These are phyloP conservation scores for Lates japonicus DNA, from an alignment of 2,797 vertebrate genomes.

Conservation along the genomic window DNA sequence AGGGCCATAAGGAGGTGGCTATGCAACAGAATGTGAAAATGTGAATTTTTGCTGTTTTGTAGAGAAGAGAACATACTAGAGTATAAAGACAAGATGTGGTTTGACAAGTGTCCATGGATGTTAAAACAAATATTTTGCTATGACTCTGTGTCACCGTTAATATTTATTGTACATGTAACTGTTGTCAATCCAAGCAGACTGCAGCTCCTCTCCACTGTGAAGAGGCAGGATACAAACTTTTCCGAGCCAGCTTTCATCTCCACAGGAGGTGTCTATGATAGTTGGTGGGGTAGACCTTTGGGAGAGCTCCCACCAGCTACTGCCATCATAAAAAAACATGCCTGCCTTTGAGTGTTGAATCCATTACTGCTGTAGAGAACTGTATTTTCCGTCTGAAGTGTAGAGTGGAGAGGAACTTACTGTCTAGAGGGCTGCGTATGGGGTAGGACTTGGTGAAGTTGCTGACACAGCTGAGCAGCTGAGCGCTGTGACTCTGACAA, in stretches of 20 bases:
- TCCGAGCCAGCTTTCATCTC: background rate
- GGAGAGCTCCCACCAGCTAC: background rate
- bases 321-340: background rate
- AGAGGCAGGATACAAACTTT: background rate
- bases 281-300: background rate
- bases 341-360: background rate
- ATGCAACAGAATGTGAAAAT: too few relatives aligned
- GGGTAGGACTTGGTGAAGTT: constrained; percentile 99
- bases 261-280: background rate
- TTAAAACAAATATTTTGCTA: background rate
- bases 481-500: constrained; percentile 93
- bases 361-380: background rate
- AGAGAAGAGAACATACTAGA: too few relatives aligned
- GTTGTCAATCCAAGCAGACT: background rate
- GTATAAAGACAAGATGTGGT: too few relatives aligned
- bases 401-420: constrained; percentile 83
- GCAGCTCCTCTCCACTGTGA: background rate
- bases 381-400: background rate
- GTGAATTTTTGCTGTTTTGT: too few relatives aligned
- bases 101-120: background rate
- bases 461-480: constrained; percentile 94
- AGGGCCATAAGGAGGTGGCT: too few relatives aligned
- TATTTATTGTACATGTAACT: background rate
- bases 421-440: constrained; percentile 95
- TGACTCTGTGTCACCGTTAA: background rate